Evolutionary conservation across 2,888 invertebrate species (phyloP), one percentile per base, ranked within the genome.

Genomic region (Sicus ferrugineus): DNA sequence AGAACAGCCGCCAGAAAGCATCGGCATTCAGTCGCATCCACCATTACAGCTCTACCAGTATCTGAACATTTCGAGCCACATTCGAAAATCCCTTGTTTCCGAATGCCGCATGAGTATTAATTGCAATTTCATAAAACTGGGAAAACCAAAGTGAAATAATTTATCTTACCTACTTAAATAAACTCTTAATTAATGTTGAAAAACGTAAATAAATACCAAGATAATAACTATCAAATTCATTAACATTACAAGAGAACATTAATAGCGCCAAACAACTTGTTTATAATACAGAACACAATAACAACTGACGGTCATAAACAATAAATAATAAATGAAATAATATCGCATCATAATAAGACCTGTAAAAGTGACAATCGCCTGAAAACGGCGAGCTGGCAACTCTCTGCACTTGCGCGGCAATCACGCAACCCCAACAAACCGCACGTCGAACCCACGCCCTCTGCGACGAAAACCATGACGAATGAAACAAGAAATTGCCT

Each of bases 401-500:
- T 14, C 38, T 28, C 21, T 34, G 61, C 64, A 21, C 21, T 48
- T 28, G 16, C 52, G 23, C 31, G 19, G 9, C 14, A 52, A n/a
- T 19, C 50, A 1, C 63, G 9, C 21, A 58, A 28, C 16, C 3
- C 6, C 61, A 23, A 28, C 31, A 50, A 28, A 50, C 64, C 48
- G 38, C 6, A 38, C 38, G 64, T 65, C 52, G 64, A 42, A 42
- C 42, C 16, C 42, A 42, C 16, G 14, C 50, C 30, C n/a, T 21
- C 64, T 52, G 9, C 50, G 64, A 65, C 30, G 30, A 6, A 65
- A 54, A 48, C 30, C 26, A 48, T 34, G 26, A 62, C 48, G 65
- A 38, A 34, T 26, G 54, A 65, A 54, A 65, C 26, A 48, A 30
- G 19, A 64, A 28, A 58, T 56, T 66, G 67, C 67, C 67, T 59